These are phyloP conservation scores for Pemphredon lugubris DNA, from an alignment of 2,888 invertebrate species.

Conservation along the genomic window DNA sequence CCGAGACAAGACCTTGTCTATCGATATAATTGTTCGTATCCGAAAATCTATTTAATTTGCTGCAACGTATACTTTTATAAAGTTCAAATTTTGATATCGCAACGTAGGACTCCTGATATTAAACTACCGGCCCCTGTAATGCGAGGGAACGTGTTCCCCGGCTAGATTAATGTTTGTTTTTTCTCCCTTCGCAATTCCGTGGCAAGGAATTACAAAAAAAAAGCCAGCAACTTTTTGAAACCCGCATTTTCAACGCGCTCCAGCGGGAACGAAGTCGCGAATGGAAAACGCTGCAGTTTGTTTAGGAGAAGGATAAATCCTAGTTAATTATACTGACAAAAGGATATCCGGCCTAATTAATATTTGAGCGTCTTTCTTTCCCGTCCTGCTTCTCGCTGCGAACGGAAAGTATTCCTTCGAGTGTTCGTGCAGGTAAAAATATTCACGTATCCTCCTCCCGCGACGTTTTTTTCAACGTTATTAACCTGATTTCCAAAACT, in stretches of 20 bases:
- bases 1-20: too few relatives aligned
- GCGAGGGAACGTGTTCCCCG: too few relatives aligned
- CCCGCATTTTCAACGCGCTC: background rate
- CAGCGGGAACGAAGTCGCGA: background rate
- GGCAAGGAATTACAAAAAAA: too few relatives aligned
- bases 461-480: too few relatives aligned
- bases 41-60: too few relatives aligned
- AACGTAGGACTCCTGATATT: too few relatives aligned
- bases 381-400: constrained; percentile 4
- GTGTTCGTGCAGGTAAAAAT: background rate
- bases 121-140: too few relatives aligned
- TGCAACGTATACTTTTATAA: too few relatives aligned
- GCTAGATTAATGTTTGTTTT: background rate
- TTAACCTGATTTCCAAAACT: constrained; percentile 12
- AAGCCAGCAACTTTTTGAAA: constrained; percentile 29
- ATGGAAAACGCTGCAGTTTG: constrained; percentile 10
- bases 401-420: constrained; percentile 1
- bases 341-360: constrained; percentile 47
- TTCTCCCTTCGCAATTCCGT: background rate
- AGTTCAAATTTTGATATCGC: too few relatives aligned
- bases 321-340: constrained; percentile 40
- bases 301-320: constrained; percentile 13
- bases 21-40: too few relatives aligned
- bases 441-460: constrained; percentile 8
- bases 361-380: constrained; percentile 21